These are phyloP conservation scores for Amphimedon queenslandica DNA, from an alignment of 37 sponge, comb jelly and placozoan genomes.

Conservation along the genomic window DNA sequence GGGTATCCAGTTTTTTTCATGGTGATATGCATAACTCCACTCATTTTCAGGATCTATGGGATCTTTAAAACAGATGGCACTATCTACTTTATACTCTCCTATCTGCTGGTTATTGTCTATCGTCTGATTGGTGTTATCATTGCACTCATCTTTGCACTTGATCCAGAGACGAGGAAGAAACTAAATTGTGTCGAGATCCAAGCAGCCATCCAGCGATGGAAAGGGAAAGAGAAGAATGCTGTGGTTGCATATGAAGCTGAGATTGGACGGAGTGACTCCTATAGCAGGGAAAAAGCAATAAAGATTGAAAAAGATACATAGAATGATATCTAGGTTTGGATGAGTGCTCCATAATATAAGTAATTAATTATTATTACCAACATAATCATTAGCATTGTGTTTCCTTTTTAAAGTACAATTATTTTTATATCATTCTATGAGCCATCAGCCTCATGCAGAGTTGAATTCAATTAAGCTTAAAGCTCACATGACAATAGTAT, in stretches of 20 bases:
- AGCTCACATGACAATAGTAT: too few species aligned
- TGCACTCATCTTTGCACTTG: not conserved
- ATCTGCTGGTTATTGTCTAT: not conserved
- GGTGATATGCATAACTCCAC: not conserved
- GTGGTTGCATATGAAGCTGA: not conserved
- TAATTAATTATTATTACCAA: too few species aligned
- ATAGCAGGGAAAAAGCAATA: too few species aligned
- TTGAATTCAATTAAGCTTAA: too few species aligned
- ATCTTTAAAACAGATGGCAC: not conserved
- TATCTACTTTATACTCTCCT: not conserved
- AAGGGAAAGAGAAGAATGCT: not conserved
- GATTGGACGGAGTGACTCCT: not conserved
- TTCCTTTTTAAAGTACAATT: too few species aligned
- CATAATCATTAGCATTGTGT: too few species aligned
- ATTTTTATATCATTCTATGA: too few species aligned
- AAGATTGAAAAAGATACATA: too few species aligned
- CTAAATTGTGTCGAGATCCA: not conserved
- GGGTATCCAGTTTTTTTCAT: not conserved
- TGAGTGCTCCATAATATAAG: too few species aligned
- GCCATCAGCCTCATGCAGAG: too few species aligned
- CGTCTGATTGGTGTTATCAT: not conserved
- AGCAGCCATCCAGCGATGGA: not conserved
- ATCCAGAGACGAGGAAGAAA: conserved; percentile 3
- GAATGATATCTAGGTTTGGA: too few species aligned
- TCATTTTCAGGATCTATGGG: not conserved